Evolutionary conservation across 2,797 vertebrate species (phyloP), one percentile per base, ranked within the genome.

Genomic region (Gymnoscopelus microlampas): DNA sequence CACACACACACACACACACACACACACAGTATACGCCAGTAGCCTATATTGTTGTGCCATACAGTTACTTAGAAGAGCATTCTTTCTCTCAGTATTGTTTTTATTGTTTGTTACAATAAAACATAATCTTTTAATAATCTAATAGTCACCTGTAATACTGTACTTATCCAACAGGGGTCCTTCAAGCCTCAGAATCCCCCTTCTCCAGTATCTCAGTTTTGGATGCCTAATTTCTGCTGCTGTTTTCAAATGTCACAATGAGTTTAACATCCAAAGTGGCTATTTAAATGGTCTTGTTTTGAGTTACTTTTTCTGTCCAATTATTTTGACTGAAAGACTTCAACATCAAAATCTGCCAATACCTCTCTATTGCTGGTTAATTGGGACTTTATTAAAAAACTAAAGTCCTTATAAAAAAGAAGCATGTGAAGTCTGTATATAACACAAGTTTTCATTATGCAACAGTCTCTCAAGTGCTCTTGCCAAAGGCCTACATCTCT

Each of bases 31-130:
- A 26, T 3, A 44, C 39, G 5, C 32, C 32, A 10, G 9, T 44
- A 44, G 39, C 39, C 51, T 57, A 60, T 68, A 60, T 61, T 65
- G 39, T 53, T 53, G 67, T 84, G 75, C 70, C 71, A 77, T 82
- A 61, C 62, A 65, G 55, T 74, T 70, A 55, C 59, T 73, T 82
- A 44, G 26, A 65, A 54, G 50, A 63, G 62, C 14, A 64, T 66
- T 47, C 53, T 58, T 63, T 62, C 32, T 68, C 53, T 73, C 71
- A 85, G 84, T 89, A 84, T 91, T 90, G 82, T 85, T 84, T 29
- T 73, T 19, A n/a, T 44, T 71, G 74, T 79, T 68, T 80, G 73
- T 78, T 66, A 55, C 35, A 90, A 88, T 92, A 89, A 92, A 92
- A 24, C 53, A 56, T 50, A 12, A 58, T 50, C 65, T 72, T 73